Evolutionary conservation across 2,888 invertebrate species (phyloP).

Genomic region (Spisula solida): DNA sequence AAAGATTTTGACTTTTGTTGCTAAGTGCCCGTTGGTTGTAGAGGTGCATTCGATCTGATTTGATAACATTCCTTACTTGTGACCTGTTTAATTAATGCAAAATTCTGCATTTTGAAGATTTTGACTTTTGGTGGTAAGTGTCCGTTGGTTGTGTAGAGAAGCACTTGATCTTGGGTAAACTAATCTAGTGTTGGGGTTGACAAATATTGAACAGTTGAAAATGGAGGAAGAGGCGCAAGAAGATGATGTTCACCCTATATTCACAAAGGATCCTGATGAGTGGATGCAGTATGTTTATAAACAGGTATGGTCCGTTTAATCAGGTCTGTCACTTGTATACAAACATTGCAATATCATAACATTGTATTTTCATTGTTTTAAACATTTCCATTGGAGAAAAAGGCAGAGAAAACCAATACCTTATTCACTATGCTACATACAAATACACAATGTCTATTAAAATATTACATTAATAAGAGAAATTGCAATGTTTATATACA

Average conservation of each 20-base stretch:
- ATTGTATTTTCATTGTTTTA: too few species aligned
- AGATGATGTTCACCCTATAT: slow-evolving; percentile 82
- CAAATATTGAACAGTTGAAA: not conserved
- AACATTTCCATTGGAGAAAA: too few species aligned
- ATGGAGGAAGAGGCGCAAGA: slow-evolving; percentile 69
- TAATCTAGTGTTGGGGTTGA: not conserved
- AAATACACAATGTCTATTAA: too few species aligned
- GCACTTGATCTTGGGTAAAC: not conserved
- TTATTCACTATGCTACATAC: too few species aligned
- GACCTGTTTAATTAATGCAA: not conserved
- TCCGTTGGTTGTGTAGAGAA: not conserved
- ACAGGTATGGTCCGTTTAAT: too few species aligned
- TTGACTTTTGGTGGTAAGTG: not conserved
- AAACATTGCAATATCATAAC: too few species aligned
- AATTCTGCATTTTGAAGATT: not conserved
- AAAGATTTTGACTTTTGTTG: not conserved
- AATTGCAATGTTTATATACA: too few species aligned
- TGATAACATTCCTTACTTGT: not conserved
- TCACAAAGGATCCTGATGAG: slow-evolving; percentile 84
- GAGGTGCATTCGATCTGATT: not conserved
- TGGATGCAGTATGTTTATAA: slow-evolving; percentile 85
- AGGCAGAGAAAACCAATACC: too few species aligned
- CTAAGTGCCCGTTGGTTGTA: not conserved
- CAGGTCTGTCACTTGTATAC: too few species aligned
- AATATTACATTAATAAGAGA: too few species aligned